Base-by-base conservation (phyloP, 1,140 invertebrate genomes). In the Drosophila punjabiensis region DNA sequence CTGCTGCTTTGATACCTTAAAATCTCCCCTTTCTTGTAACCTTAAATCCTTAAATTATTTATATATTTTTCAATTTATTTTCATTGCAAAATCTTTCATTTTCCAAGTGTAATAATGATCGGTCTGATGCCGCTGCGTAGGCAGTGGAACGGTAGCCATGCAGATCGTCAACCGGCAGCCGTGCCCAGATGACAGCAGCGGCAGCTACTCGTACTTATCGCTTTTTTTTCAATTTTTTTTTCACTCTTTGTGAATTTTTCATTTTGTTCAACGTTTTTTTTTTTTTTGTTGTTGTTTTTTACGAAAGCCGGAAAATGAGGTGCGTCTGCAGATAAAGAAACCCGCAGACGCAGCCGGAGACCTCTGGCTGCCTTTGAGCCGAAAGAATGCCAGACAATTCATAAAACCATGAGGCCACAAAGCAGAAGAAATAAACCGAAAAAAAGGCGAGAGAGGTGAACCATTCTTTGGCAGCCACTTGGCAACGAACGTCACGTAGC, bases 401-500 rank as follows among this genome's bases (percentile, higher is more conserved):
- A 87, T 80, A 87, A 87, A 86, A 47, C 59, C 50, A 60, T 58
- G 55, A 53, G 52, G 52, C 47, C 28, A 50, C 37, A 66, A 61
- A 65, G 53, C 32, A 71, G 53, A 41, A 63, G n/a, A 74, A 58
- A 53, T 33, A 66, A 39, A 63, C 52, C 39, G 13, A 68, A 47
- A 83, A 73, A 50, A 70, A 39, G 41, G 39, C 37, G 39, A 59
- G 52, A 62, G 67, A 79, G 67, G 76, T 77, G 71, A 82, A 55
- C 83, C 74, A 87, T 87, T 87, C 83, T 87, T 82, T 61, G 65
- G 63, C 75, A 80, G 81, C 85, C 85, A 88, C 85, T 89, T 88
- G 86, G 86, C 85, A 89, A 90, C 85, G 85, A 90, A 81, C 70
- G 75, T 85, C 86, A 89, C 85, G 85, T 90, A 90, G 81, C 81